Percentiles rank a stretch among this genome's conserved stretches.
Conservation (phyloP, 1,140 invertebrate genomes). For the Nixonia krombeini region DNA sequence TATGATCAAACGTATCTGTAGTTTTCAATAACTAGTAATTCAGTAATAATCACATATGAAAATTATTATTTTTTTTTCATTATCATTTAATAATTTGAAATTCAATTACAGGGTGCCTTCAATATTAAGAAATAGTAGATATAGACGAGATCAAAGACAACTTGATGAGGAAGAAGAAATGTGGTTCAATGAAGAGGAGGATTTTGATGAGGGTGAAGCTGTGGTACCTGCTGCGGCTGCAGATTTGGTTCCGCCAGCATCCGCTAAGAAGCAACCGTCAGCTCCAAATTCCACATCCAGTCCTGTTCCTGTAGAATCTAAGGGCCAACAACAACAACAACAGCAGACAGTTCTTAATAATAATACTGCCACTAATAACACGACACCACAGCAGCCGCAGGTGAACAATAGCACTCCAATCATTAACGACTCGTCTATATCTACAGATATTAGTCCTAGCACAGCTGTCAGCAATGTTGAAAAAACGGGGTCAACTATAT, state of each 20-base stretch:
- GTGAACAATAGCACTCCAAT: slow-evolving; percentile 66
- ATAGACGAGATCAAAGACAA: slow-evolving; percentile 90
- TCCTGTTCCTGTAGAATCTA: slow-evolving; percentile 58
- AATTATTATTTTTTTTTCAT: too few species aligned
- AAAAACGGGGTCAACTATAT: slow-evolving; percentile 70
- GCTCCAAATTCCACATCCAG: slow-evolving; percentile 66
- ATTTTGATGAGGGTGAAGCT: slow-evolving; percentile 87
- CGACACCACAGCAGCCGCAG: slow-evolving; percentile 59
- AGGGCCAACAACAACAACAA: slow-evolving; percentile 62
- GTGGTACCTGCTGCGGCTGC: slow-evolving; percentile 73
- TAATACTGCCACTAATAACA: slow-evolving; percentile 67
- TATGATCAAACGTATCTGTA: too few species aligned
- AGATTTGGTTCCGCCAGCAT: slow-evolving; percentile 60
- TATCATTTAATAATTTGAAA: slow-evolving; percentile 12
- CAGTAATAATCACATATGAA: too few species aligned
- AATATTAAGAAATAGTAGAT: slow-evolving; percentile 84
- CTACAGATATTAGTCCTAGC: slow-evolving; percentile 67
- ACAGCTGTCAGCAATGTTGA: slow-evolving; percentile 61
- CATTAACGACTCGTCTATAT: slow-evolving; percentile 60
- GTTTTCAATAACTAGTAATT: too few species aligned
- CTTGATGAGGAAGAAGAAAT: slow-evolving; percentile 98
- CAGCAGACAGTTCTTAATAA: slow-evolving; percentile 70
- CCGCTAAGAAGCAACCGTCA: slow-evolving; percentile 65
- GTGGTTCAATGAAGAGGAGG: slow-evolving; percentile 99
- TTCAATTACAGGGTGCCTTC: slow-evolving; percentile 76